Conservation (phyloP, 1,140 invertebrate species). For the Eufriesea mexicana region DNA sequence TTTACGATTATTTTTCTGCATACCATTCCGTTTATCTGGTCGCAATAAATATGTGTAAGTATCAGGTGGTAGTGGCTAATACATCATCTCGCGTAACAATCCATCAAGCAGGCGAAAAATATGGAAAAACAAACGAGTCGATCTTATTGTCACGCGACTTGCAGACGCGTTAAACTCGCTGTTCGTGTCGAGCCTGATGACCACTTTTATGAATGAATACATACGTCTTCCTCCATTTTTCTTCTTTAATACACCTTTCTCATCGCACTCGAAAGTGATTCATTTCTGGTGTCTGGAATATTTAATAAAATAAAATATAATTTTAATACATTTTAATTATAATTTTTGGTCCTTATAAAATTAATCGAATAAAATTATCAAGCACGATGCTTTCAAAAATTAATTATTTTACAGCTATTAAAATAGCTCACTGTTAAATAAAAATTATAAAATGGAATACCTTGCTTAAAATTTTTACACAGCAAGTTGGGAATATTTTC, state of each 20-base stretch:
- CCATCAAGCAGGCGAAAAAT: constrained; percentile 28
- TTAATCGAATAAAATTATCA: too few relatives aligned
- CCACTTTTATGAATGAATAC: constrained; percentile 5
- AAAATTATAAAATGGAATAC: too few relatives aligned
- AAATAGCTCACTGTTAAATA: too few relatives aligned
- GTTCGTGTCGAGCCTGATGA: constrained; percentile 2
- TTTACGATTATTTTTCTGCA: too few relatives aligned
- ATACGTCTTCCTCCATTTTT: background rate
- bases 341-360: too few relatives aligned
- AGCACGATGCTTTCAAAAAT: too few relatives aligned
- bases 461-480: background rate
- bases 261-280: background rate
- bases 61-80: constrained; percentile 26
- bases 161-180: constrained; percentile 1
- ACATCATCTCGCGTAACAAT: constrained; percentile 29
- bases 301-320: too few relatives aligned
- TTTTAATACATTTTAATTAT: too few relatives aligned
- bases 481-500: too few relatives aligned
- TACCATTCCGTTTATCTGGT: background rate
- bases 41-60: background rate
- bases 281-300: background rate
- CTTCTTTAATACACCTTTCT: background rate
- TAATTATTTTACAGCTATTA: too few relatives aligned
- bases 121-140: background rate
- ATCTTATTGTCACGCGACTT: constrained; percentile 42